Percentiles rank a stretch among this genome's conserved stretches.
phyloP scores from a whole-genome alignment of 2,113 vertebrate species.

The Sander vitreus region DNA sequence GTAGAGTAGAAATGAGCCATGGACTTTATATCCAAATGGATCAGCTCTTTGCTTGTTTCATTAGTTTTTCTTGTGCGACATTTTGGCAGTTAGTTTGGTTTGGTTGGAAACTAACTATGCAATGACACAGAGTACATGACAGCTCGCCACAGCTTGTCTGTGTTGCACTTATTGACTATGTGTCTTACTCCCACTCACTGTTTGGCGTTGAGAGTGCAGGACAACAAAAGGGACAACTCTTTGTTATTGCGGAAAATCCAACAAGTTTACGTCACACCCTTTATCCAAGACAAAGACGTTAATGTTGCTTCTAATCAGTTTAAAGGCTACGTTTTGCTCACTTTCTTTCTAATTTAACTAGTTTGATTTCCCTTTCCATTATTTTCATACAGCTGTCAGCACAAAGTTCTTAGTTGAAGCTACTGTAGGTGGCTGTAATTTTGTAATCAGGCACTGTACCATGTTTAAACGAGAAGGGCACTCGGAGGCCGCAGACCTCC shows the following conservation, averaged over 20 bases:
- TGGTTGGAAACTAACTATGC: slow-evolving; percentile 20
- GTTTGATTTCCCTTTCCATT: background rate
- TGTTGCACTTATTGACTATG: slow-evolving; percentile 45
- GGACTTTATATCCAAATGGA: background rate
- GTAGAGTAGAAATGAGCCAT: background rate
- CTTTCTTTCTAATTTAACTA: slow-evolving; percentile 20
- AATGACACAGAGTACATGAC: slow-evolving; percentile 43
- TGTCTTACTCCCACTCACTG: slow-evolving; percentile 51
- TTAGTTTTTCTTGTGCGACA: slow-evolving; percentile 14
- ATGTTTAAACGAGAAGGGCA: background rate
- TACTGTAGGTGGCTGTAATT: slow-evolving; percentile 13
- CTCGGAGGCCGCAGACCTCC: too few species aligned
- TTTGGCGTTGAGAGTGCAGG: slow-evolving; percentile 2
- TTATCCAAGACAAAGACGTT: background rate
- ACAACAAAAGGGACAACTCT: slow-evolving; percentile 35
- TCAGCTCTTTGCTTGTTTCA: background rate
- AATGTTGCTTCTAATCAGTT: slow-evolving; percentile 6
- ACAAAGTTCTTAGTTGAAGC: slow-evolving; percentile 5
- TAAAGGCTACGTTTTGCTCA: background rate
- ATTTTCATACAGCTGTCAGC: slow-evolving; percentile 12
- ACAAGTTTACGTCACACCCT: background rate
- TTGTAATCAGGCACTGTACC: slow-evolving; percentile 8
- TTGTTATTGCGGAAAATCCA: slow-evolving; percentile 12
- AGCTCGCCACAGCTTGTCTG: slow-evolving; percentile 42
- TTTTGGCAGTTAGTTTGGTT: slow-evolving; percentile 22